Evolutionary conservation across 2,888 invertebrate species (phyloP).

Genomic region (Epiblema foenella): DNA sequence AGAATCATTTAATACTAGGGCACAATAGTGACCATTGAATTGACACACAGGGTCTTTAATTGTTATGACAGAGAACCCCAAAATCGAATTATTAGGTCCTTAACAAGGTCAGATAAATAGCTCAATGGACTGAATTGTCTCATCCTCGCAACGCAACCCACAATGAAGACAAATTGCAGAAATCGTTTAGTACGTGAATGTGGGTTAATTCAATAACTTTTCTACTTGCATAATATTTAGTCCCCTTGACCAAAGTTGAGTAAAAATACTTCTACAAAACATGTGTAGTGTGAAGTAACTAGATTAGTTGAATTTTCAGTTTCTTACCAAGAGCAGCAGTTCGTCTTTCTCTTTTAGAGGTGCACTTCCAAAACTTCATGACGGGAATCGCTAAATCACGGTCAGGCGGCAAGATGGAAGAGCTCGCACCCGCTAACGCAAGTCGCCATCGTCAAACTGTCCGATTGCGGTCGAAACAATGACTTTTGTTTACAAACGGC

Average conservation of each 20-base stretch:
- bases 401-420: conserved; percentile 61
- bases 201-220: conserved; percentile 58
- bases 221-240: conserved; percentile 35
- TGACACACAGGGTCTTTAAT: too few relatives aligned
- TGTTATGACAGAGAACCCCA: too few relatives aligned
- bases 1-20: too few relatives aligned
- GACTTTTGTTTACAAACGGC: conserved; percentile 82
- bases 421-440: conserved; percentile 70
- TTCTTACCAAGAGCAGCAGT: conserved; percentile 64
- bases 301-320: not conserved
- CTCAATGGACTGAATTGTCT: conserved; percentile 50
- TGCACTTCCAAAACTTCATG: conserved; percentile 82
- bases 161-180: conserved; percentile 61
- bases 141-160: conserved; percentile 47
- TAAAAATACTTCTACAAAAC: not conserved
- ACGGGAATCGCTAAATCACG: conserved; percentile 47
- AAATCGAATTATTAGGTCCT: conserved; percentile 17
- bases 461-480: conserved; percentile 78
- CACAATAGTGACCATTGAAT: too few relatives aligned
- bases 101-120: conserved; percentile 47
- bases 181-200: conserved; percentile 52
- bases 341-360: conserved; percentile 65
- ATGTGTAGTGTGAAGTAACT: not conserved
- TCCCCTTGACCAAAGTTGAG: not conserved
- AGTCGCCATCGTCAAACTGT: conserved; percentile 75